Evolutionary conservation across 2,113 vertebrate species (phyloP).

Genomic region (Morone chrysops): DNA sequence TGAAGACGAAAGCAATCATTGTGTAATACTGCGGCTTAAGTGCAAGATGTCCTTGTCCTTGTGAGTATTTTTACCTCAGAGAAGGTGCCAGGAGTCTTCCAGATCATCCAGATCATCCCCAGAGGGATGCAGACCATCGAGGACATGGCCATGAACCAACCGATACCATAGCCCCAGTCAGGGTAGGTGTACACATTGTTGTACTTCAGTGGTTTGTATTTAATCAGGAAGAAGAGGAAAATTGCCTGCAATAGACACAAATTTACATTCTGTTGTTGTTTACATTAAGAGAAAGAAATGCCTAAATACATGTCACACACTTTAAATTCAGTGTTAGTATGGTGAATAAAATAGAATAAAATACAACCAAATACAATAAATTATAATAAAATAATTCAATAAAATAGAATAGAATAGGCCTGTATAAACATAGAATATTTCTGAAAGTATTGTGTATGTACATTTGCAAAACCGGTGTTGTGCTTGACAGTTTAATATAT

Average conservation of each 20-base stretch:
- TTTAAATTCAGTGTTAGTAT: neutral
- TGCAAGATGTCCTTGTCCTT: neutral
- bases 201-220: slow-evolving; percentile 98
- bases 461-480: too few species aligned
- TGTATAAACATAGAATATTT: too few species aligned
- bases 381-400: too few species aligned
- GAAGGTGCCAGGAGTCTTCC: slow-evolving; percentile 93
- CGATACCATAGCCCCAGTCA: slow-evolving; percentile 96
- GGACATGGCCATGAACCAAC: slow-evolving; percentile 99
- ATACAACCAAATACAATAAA: too few species aligned
- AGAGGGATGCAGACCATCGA: slow-evolving; percentile 98
- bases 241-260: slow-evolving; percentile 86
- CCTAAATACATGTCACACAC: neutral
- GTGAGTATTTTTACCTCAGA: slow-evolving; percentile 85
- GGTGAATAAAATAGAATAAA: too few species aligned
- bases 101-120: slow-evolving; percentile 91
- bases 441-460: too few species aligned
- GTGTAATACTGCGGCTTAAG: neutral
- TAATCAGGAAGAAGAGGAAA: slow-evolving; percentile 98
- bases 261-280: neutral
- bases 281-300: neutral
- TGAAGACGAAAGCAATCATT: neutral
- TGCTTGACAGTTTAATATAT: too few species aligned
- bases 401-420: too few species aligned
- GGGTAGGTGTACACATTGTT: slow-evolving; percentile 98